Base-by-base conservation (phyloP, 2,888 invertebrate species). In the Meliscaeva auricollis region DNA sequence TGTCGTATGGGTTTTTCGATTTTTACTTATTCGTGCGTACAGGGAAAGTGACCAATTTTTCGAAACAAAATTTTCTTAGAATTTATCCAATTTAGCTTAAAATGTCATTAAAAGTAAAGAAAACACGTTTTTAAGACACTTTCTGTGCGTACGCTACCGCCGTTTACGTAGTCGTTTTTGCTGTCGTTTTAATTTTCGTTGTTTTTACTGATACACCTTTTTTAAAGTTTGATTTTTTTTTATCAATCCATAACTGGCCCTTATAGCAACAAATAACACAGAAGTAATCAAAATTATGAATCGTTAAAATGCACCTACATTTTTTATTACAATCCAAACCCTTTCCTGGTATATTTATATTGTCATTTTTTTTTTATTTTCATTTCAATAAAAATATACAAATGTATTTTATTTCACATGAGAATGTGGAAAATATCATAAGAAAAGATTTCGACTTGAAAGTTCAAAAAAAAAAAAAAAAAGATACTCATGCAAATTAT, bases 251-350 rank as follows among this genome's bases (percentile, higher is more conserved):
- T 30, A 52, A 52, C 26, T 8, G 26, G 4, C 7, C 26, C 2
- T 20, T 20, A 20, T 5, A 1, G 13, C n/a, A n/a, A 26, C 8
- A 52, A 1, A 26, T 26, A n/a, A 38, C 22, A 13, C 26, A 26
- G 7, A 22, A n/a, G 26, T 26, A 52, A 52, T 26, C 13, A 9
- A 32, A 32, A 32, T 32, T 15, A 32, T 56, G 17, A 56, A 56
- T 56, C 5, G 15, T 15, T 56, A 56, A 60, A 20, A 26, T 26
- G 9, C 41, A 8, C 4, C 26, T 44, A n/a, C 41, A 60, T 41
- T 15, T 46, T 44, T 62, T 62, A 62, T 62, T 5, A 11, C 62
- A 44, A 15, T 15, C 26, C 17, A 22, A 22, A 13, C 22, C 26
- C 2, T 26, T 26, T 11, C 17, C n/a, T 41, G 13, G 1, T 22